Base-by-base conservation (phyloP, 2,888 invertebrate species). In the Lathronympha strigana region DNA sequence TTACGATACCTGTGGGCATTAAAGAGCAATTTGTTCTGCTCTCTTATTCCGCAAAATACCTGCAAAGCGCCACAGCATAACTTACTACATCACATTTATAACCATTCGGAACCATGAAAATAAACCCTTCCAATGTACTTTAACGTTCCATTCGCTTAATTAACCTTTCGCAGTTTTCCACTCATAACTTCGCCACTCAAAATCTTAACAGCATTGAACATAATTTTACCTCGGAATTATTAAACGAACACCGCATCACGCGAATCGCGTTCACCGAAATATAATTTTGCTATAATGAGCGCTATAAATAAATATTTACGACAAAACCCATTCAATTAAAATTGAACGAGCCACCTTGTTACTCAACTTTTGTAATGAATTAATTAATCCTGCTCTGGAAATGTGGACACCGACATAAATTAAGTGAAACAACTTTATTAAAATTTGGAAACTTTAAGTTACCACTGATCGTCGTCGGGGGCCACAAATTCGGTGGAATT, bases 331-430 rank as follows among this genome's bases (percentile, higher is more conserved):
- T 67, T 67, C 55, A 67, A 61, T 67, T 67, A 63, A 63, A 67
- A 64, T 57, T 61, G 55, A 80, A 74, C 75, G 70, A 73, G 71
- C 75, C 73, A 76, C 74, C 78, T 79, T 76, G 77, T 78, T 76
- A 77, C 76, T 77, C 80, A 82, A 86, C 80, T 83, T 86, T 78
- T 72, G 75, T 78, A 82, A 84, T 83, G 79, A 85, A 83, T 83
- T 83, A 84, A 86, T 86, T 85, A 84, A 81, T 76, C 73, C 73
- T 68, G 53, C n/a, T 62, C 50, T 62, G 73, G 74, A 78, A 79
- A 77, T 70, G 73, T 76, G 77, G 76, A 77, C 76, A 76, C 77
- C 69, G 73, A 71, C 78, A 77, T 79, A 79, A 84, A 82, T 83
- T 84, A 78, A 57, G 72, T 67, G 69, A 60, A 69, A 62, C 61